Conservation (phyloP, 1,140 invertebrate species). For the Psilanteris sp. region DNA sequence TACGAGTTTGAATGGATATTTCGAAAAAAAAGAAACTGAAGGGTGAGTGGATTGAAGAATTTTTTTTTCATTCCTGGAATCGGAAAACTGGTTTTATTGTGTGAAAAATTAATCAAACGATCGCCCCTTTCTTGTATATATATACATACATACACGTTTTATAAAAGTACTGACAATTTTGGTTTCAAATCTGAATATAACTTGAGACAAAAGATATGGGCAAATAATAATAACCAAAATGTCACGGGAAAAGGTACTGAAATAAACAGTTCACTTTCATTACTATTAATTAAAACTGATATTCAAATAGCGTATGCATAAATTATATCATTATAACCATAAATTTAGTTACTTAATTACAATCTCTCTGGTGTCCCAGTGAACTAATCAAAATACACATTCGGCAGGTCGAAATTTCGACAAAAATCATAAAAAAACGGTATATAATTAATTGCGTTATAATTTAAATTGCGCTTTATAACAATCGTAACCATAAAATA, state of each 20-base stretch:
- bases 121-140: too few species aligned
- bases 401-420: neutral
- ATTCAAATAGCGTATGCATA: too few species aligned
- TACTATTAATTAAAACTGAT: too few species aligned
- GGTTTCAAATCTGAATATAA: too few species aligned
- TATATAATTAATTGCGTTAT: conserved; percentile 22
- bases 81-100: conserved; percentile 35
- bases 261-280: too few species aligned
- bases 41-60: conserved; percentile 17
- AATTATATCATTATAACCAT: too few species aligned
- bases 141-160: too few species aligned
- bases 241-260: too few species aligned
- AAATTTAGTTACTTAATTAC: too few species aligned
- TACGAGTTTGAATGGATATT: conserved; percentile 21
- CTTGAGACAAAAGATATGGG: too few species aligned
- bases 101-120: conserved; percentile 31
- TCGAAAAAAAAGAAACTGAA: conserved; percentile 18
- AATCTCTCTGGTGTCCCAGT: neutral
- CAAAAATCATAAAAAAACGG: conserved; percentile 6
- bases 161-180: too few species aligned
- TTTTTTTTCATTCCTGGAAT: conserved; percentile 33
- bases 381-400: conserved; percentile 5
- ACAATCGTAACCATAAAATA: conserved; percentile 13
- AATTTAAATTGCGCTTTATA: conserved; percentile 10
- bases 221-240: too few species aligned